Evolutionary conservation across 1,140 invertebrate genomes (phyloP).

Genomic region (Xylocopa sonorina): DNA sequence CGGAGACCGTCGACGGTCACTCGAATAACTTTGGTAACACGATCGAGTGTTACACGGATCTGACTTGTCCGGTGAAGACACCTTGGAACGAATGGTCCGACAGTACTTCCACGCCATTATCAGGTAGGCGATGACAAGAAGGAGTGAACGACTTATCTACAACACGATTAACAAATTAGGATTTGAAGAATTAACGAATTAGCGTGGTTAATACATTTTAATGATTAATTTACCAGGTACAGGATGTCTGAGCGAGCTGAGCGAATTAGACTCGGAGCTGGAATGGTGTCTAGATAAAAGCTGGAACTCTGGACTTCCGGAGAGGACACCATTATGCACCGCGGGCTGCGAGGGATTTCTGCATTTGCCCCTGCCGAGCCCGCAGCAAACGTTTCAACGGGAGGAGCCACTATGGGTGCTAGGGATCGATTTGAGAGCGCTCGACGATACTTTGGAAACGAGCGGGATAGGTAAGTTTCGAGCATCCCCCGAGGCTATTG

Average conservation of each 20-base stretch:
- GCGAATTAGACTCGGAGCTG: slow-evolving; percentile 75
- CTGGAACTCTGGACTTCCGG: slow-evolving; percentile 76
- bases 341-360: slow-evolving; percentile 80
- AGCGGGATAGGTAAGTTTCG: slow-evolving; percentile 57
- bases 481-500: background rate
- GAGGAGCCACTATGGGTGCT: slow-evolving; percentile 78
- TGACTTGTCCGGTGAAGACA: slow-evolving; percentile 73
- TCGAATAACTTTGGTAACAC: slow-evolving; percentile 32
- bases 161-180: no score
- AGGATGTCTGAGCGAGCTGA: slow-evolving; percentile 73
- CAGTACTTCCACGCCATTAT: slow-evolving; percentile 47
- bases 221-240: slow-evolving; percentile 2
- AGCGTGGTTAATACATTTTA: no score
- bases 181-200: no score
- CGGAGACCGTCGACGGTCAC: slow-evolving; percentile 66
- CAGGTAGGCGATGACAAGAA: slow-evolving; percentile 47
- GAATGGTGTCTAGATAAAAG: slow-evolving; percentile 79
- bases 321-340: slow-evolving; percentile 80
- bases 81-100: slow-evolving; percentile 76
- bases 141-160: no score
- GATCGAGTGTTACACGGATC: slow-evolving; percentile 75
- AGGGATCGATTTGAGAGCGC: slow-evolving; percentile 78
- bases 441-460: slow-evolving; percentile 70
- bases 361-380: slow-evolving; percentile 74
- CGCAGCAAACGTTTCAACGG: slow-evolving; percentile 69